phyloP scores from a whole-genome alignment of 1,140 invertebrate genomes.

The Sminthurides bifidus region DNA sequence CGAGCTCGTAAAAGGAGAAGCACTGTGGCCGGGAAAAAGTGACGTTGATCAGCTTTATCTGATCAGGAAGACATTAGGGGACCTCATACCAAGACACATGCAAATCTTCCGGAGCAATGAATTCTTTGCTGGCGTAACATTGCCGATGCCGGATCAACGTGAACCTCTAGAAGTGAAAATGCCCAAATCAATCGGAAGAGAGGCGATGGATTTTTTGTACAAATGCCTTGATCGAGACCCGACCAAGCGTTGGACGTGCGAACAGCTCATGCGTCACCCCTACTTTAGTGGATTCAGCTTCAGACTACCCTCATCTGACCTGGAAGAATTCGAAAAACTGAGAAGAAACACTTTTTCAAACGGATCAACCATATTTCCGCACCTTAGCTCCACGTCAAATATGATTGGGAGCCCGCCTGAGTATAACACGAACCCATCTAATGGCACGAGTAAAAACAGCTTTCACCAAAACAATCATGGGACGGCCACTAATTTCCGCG shows the following conservation, averaged over 20 bases:
- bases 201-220: slow-evolving; percentile 74
- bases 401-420: slow-evolving; percentile 16
- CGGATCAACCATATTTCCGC: slow-evolving; percentile 47
- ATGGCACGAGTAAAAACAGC: slow-evolving; percentile 1
- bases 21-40: slow-evolving; percentile 93
- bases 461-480: not conserved
- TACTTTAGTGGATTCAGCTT: slow-evolving; percentile 75
- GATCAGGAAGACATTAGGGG: slow-evolving; percentile 43
- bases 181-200: slow-evolving; percentile 52
- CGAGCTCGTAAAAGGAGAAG: slow-evolving; percentile 87
- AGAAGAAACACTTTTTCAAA: slow-evolving; percentile 45
- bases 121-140: slow-evolving; percentile 82
- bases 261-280: slow-evolving; percentile 74
- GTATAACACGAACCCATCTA: not conserved
- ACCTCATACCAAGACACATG: slow-evolving; percentile 85
- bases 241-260: slow-evolving; percentile 64
- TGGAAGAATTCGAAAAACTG: slow-evolving; percentile 56
- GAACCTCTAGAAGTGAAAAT: slow-evolving; percentile 71
- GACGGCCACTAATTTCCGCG: slow-evolving; percentile 9
- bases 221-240: slow-evolving; percentile 94
- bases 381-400: slow-evolving; percentile 43
- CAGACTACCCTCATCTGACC: slow-evolving; percentile 56
- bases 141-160: slow-evolving; percentile 80
- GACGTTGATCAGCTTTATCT: slow-evolving; percentile 94
- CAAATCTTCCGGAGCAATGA: slow-evolving; percentile 90